These are phyloP conservation scores for Coccyzus lansbergi DNA, from an alignment of 2,797 vertebrate genomes.

Conservation along the genomic window DNA sequence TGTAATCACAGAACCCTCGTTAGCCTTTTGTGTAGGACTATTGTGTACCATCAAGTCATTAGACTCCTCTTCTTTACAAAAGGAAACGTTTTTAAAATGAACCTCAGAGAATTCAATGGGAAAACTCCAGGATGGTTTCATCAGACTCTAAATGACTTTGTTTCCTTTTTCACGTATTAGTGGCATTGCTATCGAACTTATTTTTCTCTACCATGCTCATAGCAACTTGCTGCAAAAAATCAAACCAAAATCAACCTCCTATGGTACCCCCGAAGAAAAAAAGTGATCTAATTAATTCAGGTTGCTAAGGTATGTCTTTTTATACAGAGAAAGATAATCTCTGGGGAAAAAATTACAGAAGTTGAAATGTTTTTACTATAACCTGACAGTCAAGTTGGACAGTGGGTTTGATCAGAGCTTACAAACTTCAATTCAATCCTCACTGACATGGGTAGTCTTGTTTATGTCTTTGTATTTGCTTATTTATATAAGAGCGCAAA, in stretches of 20 bases:
- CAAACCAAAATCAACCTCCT: not conserved
- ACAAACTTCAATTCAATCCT: not conserved
- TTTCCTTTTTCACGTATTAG: not conserved
- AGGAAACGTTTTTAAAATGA: slow-evolving; percentile 3
- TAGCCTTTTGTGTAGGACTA: not conserved
- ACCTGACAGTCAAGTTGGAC: not conserved
- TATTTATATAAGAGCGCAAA: not conserved
- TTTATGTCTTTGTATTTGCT: not conserved
- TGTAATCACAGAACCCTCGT: not conserved
- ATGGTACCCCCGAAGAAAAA: not conserved
- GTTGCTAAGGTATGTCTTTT: not conserved
- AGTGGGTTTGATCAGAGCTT: not conserved
- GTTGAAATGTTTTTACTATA: not conserved
- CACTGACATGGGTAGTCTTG: not conserved
- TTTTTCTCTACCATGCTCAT: not conserved
- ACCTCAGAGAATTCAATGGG: not conserved
- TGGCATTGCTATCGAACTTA: not conserved
- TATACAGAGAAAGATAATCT: not conserved
- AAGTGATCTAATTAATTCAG: not conserved
- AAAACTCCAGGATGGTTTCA: not conserved
- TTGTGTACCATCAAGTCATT: not conserved
- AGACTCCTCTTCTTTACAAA: not conserved
- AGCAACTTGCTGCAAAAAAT: not conserved
- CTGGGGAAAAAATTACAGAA: not conserved
- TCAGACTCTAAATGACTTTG: not conserved